A percentile compares a stretch with the other conserved stretches of the same genome.
These are phyloP conservation scores for Rhagoletis zephyria DNA, from an alignment of 1,140 invertebrate genomes.

Conservation along the genomic window DNA sequence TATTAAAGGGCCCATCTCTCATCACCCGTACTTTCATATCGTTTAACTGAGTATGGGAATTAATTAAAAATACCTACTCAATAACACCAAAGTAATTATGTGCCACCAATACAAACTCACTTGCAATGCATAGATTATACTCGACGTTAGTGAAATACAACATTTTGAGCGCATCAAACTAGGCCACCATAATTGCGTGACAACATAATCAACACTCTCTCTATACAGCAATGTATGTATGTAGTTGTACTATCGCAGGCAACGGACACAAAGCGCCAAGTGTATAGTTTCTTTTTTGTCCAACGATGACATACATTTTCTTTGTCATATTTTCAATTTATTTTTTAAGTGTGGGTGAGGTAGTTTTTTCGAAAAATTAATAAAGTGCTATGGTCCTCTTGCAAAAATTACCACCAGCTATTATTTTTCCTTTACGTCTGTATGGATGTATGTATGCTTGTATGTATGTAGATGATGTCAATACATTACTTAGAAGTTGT, in stretches of 20 bases:
- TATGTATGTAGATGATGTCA: neutral
- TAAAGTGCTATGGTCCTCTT: neutral
- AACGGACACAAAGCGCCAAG: neutral
- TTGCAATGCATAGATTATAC: neutral
- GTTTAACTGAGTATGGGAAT: conserved; percentile 29
- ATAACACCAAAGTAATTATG: conserved; percentile 34
- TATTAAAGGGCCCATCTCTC: neutral
- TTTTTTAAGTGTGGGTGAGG: neutral
- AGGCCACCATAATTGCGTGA: conserved; percentile 35
- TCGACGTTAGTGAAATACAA: neutral
- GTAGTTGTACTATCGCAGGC: neutral
- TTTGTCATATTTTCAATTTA: conserved; percentile 42
- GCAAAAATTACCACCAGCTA: conserved; percentile 11
- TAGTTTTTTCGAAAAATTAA: conserved; percentile 29
- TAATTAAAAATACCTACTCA: conserved; percentile 23
- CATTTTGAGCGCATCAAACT: conserved; percentile 19
- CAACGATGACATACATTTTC: conserved; percentile 45
- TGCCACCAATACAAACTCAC: neutral
- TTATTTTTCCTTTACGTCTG: neutral
- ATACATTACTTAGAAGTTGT: neutral
- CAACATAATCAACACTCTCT: conserved; percentile 5
- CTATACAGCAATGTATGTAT: neutral
- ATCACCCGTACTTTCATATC: neutral
- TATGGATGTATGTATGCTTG: neutral
- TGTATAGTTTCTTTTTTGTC: neutral